phyloP scores from a whole-genome alignment of 1,140 invertebrate genomes.

The Microplitis demolitor region DNA sequence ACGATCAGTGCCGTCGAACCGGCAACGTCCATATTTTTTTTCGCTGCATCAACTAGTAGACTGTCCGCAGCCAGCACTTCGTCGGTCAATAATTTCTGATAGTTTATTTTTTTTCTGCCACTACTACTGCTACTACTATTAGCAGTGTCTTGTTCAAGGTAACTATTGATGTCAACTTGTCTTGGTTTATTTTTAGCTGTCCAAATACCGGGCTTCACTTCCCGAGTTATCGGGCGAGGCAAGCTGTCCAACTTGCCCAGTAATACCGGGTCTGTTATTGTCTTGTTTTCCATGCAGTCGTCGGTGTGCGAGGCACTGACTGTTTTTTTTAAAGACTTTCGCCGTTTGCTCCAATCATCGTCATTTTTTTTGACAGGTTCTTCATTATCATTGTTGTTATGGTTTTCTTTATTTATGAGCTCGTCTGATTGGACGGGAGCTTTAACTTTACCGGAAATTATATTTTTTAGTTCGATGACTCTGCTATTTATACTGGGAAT shows the following conservation, averaged over 20 bases:
- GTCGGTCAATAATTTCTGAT: slow-evolving; percentile 80
- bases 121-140: too few species aligned
- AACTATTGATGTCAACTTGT: slow-evolving; percentile 41
- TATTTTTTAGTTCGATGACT: slow-evolving; percentile 72
- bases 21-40: slow-evolving; percentile 82
- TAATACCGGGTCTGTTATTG: slow-evolving; percentile 72
- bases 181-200: slow-evolving; percentile 76
- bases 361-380: slow-evolving; percentile 42
- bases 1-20: slow-evolving; percentile 93
- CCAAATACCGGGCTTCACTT: slow-evolving; percentile 66
- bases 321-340: slow-evolving; percentile 72
- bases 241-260: slow-evolving; percentile 70
- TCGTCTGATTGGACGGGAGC: slow-evolving; percentile 48
- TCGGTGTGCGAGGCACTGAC: slow-evolving; percentile 65
- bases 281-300: slow-evolving; percentile 63
- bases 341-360: slow-evolving; percentile 57
- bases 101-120: slow-evolving; percentile 76
- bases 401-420: slow-evolving; percentile 50
- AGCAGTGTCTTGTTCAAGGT: too few species aligned
- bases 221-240: slow-evolving; percentile 67
- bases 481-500: slow-evolving; percentile 78
- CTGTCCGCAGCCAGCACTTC: slow-evolving; percentile 83
- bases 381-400: slow-evolving; percentile 43
- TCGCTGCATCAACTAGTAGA: slow-evolving; percentile 78
- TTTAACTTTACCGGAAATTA: slow-evolving; percentile 66